These are phyloP conservation scores for Microdon myrmicae DNA, from an alignment of 2,888 invertebrate species.

Conservation along the genomic window DNA sequence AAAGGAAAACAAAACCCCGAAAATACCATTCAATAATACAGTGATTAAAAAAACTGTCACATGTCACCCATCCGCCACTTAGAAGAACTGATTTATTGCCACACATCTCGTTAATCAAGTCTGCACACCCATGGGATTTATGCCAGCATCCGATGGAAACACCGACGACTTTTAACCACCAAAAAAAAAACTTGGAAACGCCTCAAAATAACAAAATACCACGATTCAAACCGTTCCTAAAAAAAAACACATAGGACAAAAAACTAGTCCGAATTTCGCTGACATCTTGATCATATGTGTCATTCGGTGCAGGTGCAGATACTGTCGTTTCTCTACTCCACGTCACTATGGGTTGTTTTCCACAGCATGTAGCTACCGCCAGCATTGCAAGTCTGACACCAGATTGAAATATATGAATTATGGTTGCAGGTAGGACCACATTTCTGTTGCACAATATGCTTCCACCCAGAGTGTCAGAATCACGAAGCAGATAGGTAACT, in stretches of 20 bases:
- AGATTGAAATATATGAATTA: conserved; percentile 45
- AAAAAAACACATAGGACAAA: conserved; percentile 14
- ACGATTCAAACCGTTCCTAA: conserved; percentile 25
- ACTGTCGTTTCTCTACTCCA: conserved; percentile 18
- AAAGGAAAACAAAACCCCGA: too few species aligned
- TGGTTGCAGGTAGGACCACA: conserved; percentile 29
- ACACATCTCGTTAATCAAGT: conserved; percentile 45
- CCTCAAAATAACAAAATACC: conserved; percentile 28
- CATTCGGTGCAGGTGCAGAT: conserved; percentile 13
- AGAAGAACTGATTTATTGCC: conserved; percentile 41
- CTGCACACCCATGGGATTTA: conserved; percentile 3
- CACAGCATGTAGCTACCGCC: conserved; percentile 6
- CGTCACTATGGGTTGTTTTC: conserved; percentile 18
- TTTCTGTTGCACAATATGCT: conserved; percentile 40
- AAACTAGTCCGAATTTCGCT: conserved; percentile 20
- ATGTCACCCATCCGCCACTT: conserved; percentile 31
- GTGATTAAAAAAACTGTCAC: conserved; percentile 37
- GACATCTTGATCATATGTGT: conserved; percentile 29
- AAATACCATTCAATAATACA: too few species aligned
- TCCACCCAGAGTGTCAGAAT: conserved; percentile 26
- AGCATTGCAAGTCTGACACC: conserved; percentile 19
- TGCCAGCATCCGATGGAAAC: neutral
- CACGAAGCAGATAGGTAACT: conserved; percentile 35
- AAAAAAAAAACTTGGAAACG: too few species aligned
- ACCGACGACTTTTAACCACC: too few species aligned